Base-by-base conservation (phyloP, 2,113 vertebrate genomes). In the Phyllostomus discolor region DNA sequence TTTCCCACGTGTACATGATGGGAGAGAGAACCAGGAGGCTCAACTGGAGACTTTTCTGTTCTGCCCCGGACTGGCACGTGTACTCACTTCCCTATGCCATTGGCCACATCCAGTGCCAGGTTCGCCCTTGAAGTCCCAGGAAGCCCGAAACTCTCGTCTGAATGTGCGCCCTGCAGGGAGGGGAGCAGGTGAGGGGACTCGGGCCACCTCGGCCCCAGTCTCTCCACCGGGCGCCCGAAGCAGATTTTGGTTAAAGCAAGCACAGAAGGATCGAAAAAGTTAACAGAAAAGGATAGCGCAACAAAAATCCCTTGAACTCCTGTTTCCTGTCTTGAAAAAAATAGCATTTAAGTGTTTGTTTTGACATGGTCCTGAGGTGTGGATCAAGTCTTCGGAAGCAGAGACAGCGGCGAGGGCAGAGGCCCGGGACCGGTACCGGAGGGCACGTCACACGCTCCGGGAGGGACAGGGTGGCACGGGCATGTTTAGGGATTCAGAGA, bases 381-480 rank as follows among this genome's bases (percentile, higher is more conserved):
- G 28, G 26, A 50, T 72, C 52, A 54, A 69, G 14, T 9, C 4
- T 70, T 82, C 43, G 46, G 31, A 95, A 82, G n/a, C 57, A 33
- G 46, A 20, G 38, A 33, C 17, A 78, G 35, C 28, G 31, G 10
- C 2, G 4, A 66, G 7, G 50, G 14, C 28, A 67, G 38, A 57
- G 78, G 26, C 38, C 41, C 31, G 5, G 5, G 19, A 46, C 64
- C 5, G 1, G 7, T 12, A 5, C 19, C 4, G 15, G 10, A 54
- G 59, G 17, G 50, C 33, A 35, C 33, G 9, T n/a, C 5, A 28
- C 41, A 5, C 38, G 1, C 19, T 11, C 0, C 0, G 6, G 24
- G 57, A 67, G 20, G 57, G 7, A 35, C 43, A 12, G 5, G 26
- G 6, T 8, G 57, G 75, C 28, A 28, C 3, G 31, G 43, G 59